Evolutionary conservation across 2,797 vertebrate genomes (phyloP).

Genomic region (Megalops cyprinoides): DNA sequence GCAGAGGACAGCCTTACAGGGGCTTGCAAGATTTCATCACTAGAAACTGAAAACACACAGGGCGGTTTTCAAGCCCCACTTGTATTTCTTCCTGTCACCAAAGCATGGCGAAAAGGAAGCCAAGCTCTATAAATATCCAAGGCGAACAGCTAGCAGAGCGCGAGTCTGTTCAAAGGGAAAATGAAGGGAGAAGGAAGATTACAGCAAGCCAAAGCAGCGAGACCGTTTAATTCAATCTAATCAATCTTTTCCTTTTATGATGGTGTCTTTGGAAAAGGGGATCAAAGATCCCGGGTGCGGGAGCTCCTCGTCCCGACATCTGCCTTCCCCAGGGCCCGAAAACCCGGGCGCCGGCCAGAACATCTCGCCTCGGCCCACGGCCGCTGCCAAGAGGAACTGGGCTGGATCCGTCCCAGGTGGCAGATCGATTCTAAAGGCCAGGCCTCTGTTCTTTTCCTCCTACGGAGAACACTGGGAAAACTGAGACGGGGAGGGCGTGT

Average conservation of each 20-base stretch:
- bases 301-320: not conserved
- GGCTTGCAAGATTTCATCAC: conserved; percentile 31
- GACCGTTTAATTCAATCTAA: not conserved
- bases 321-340: not conserved
- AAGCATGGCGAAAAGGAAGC: conserved; percentile 4
- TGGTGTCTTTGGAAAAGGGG: not conserved
- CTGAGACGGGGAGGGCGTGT: no score
- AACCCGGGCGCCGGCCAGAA: not conserved
- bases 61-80: not conserved
- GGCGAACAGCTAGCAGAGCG: not conserved
- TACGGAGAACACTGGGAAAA: no score
- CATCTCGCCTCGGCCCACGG: not conserved
- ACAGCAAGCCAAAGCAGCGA: not conserved
- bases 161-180: not conserved
- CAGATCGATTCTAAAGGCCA: not conserved
- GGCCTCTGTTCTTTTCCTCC: not conserved
- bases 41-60: conserved; percentile 26
- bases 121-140: conserved; percentile 35
- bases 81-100: not conserved
- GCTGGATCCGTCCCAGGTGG: not conserved
- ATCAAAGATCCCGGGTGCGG: not conserved
- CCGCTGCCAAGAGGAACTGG: no score
- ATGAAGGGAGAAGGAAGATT: not conserved
- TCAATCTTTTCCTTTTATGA: not conserved
- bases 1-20: not conserved